Percentiles rank a stretch among this genome's conserved stretches.
phyloP scores from a whole-genome alignment of 2,113 vertebrate genomes.

The sheep (Ovis aries) region DNA sequence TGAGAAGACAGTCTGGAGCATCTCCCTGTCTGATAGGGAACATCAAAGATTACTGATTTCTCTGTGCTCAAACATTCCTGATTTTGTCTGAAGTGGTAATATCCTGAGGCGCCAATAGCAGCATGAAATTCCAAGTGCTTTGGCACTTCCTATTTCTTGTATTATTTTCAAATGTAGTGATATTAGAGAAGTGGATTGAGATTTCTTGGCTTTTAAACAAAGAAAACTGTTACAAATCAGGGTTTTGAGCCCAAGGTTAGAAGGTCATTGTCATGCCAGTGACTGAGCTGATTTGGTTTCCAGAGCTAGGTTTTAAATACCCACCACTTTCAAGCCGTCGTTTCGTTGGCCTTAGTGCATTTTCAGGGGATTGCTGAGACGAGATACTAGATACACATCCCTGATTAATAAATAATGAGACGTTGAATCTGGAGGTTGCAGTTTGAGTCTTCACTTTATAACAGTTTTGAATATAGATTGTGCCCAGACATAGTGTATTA shows the following conservation, averaged over 20 bases:
- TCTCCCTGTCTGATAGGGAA: slow-evolving; percentile 52
- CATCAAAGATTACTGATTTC: slow-evolving; percentile 45
- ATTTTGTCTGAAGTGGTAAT: slow-evolving; percentile 66
- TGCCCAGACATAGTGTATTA: not conserved
- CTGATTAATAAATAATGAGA: slow-evolving; percentile 30
- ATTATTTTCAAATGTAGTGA: slow-evolving; percentile 24
- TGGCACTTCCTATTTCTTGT: slow-evolving; percentile 54
- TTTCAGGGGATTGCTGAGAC: not conserved
- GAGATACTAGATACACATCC: not conserved
- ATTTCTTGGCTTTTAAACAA: slow-evolving; percentile 9
- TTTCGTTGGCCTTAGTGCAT: not conserved
- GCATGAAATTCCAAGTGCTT: slow-evolving; percentile 44
- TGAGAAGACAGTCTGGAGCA: slow-evolving; percentile 56
- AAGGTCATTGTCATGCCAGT: not conserved
- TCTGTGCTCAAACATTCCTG: slow-evolving; percentile 54
- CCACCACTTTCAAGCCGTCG: not conserved
- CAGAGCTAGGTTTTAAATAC: not conserved
- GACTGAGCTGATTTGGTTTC: not conserved
- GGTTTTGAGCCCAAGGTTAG: not conserved
- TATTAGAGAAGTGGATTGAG: slow-evolving; percentile 3
- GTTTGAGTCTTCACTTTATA: not conserved
- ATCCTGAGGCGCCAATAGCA: slow-evolving; percentile 57
- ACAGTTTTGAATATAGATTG: not conserved
- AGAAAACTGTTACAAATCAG: not conserved
- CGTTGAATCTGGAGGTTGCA: not conserved